These are phyloP conservation scores for Bombylius discolor DNA, from an alignment of 2,888 invertebrate species.

Conservation along the genomic window DNA sequence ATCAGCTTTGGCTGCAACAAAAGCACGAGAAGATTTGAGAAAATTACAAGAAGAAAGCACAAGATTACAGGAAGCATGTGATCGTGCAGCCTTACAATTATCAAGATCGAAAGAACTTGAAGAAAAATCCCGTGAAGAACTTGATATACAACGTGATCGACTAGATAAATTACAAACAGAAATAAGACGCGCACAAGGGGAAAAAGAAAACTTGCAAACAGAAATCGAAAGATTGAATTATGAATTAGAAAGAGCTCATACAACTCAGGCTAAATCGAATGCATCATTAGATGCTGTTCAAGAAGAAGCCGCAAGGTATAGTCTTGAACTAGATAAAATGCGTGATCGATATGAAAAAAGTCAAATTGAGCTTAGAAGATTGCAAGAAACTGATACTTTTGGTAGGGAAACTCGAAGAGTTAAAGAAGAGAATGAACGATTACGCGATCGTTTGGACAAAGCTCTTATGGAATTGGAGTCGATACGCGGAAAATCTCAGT, in stretches of 20 bases:
- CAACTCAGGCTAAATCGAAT: constrained; percentile 73
- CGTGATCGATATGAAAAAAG: constrained; percentile 82
- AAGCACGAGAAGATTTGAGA: constrained; percentile 72
- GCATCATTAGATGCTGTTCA: constrained; percentile 77
- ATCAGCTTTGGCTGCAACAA: constrained; percentile 61
- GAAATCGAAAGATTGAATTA: constrained; percentile 76
- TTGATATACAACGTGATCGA: constrained; percentile 77
- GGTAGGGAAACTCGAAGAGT: constrained; percentile 68
- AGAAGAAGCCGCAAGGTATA: constrained; percentile 75
- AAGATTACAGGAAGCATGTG: constrained; percentile 77
- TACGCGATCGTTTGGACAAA: constrained; percentile 68
- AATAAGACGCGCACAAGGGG: constrained; percentile 64
- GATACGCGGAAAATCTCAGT: constrained; percentile 67
- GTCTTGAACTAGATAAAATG: constrained; percentile 79
- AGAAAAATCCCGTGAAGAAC: constrained; percentile 80
- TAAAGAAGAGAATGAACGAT: constrained; percentile 67
- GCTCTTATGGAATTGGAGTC: constrained; percentile 67
- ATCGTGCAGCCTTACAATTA: constrained; percentile 71
- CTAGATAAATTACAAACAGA: constrained; percentile 82
- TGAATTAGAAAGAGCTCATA: constrained; percentile 74
- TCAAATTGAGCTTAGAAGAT: constrained; percentile 66
- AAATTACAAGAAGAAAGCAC: constrained; percentile 78
- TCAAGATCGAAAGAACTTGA: constrained; percentile 78
- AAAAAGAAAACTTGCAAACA: constrained; percentile 72
- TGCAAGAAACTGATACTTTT: constrained; percentile 68